A percentile compares a stretch with the other conserved stretches of the same genome.
Conservation (phyloP, 2,113 vertebrate genomes). For the Cyprinodon tularosa region DNA sequence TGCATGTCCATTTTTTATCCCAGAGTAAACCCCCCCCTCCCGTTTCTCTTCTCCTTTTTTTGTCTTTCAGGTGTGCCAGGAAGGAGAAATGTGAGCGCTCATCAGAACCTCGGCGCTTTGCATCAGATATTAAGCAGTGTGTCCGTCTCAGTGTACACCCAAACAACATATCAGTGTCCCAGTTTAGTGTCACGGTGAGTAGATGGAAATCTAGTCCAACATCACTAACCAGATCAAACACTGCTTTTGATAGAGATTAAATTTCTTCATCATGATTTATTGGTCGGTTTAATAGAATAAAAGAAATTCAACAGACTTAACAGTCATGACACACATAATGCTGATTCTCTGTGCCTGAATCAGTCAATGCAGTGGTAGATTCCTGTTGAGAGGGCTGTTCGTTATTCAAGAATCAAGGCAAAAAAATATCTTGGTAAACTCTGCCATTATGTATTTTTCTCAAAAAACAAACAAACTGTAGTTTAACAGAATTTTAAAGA, state of each 20-base stretch:
- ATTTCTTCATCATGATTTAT: no score
- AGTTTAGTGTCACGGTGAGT: slow-evolving; percentile 96
- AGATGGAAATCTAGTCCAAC: background rate
- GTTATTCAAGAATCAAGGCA: background rate
- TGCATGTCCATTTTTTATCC: slow-evolving; percentile 35
- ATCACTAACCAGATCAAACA: no score
- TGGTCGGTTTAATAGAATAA: no score
- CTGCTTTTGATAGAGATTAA: no score
- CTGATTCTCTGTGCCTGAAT: background rate
- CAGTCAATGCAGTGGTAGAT: no score
- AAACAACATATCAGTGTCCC: slow-evolving; percentile 98
- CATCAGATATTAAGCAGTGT: slow-evolving; percentile 95
- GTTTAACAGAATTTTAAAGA: no score
- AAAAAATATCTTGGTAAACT: background rate
- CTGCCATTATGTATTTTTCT: background rate
- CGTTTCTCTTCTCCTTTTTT: slow-evolving; percentile 21
- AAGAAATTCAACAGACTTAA: no score
- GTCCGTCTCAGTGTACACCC: slow-evolving; percentile 95
- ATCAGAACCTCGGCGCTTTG: slow-evolving; percentile 90
- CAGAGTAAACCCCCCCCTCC: slow-evolving; percentile 46
- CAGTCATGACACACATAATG: no score
- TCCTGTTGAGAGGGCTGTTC: no score
- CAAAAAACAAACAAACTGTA: background rate
- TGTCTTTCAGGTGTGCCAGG: slow-evolving; percentile 87
- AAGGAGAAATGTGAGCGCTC: slow-evolving; percentile 95